These are phyloP conservation scores for Chironomus tentans DNA, from an alignment of 2,888 invertebrate genomes.

Conservation along the genomic window DNA sequence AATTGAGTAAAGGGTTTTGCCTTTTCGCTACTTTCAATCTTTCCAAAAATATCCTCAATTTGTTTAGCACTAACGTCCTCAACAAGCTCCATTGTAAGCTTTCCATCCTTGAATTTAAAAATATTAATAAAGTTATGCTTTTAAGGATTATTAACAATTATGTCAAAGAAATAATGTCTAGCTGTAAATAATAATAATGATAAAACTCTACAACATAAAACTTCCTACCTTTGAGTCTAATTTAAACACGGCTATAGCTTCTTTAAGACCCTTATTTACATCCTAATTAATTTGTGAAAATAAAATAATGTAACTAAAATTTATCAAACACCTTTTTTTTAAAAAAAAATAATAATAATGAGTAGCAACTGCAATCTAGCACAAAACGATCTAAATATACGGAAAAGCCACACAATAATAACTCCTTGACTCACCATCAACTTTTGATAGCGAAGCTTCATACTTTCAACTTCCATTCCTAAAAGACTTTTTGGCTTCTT, in stretches of 20 bases:
- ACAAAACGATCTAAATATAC: neutral
- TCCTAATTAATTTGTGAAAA: conserved; percentile 33
- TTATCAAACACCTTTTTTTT: conserved; percentile 1
- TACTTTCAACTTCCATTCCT: conserved; percentile 61
- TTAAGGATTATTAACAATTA: neutral
- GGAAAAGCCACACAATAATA: conserved; percentile 2
- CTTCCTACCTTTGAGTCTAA: conserved; percentile 42
- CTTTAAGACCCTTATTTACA: conserved; percentile 45
- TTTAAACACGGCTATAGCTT: conserved; percentile 49
- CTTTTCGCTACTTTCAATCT: conserved; percentile 35
- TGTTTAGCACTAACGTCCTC: conserved; percentile 50
- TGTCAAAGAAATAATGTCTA: neutral
- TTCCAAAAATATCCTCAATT: conserved; percentile 69
- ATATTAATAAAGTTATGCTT: neutral
- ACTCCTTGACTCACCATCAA: conserved; percentile 40
- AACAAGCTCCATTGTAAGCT: conserved; percentile 30
- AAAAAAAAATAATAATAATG: conserved; percentile 24
- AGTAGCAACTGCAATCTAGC: conserved; percentile 8
- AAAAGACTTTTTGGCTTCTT: conserved; percentile 64
- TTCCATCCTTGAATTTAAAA: conserved; percentile 30
- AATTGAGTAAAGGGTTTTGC: neutral
- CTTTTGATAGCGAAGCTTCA: conserved; percentile 56
- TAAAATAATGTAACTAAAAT: conserved; percentile 25
- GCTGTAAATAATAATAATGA: neutral
- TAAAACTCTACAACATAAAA: conserved; percentile 7